Percentiles rank a stretch among this genome's conserved stretches.
These are phyloP conservation scores for Uria aalge DNA, from an alignment of 2,113 vertebrate species.

Conservation along the genomic window DNA sequence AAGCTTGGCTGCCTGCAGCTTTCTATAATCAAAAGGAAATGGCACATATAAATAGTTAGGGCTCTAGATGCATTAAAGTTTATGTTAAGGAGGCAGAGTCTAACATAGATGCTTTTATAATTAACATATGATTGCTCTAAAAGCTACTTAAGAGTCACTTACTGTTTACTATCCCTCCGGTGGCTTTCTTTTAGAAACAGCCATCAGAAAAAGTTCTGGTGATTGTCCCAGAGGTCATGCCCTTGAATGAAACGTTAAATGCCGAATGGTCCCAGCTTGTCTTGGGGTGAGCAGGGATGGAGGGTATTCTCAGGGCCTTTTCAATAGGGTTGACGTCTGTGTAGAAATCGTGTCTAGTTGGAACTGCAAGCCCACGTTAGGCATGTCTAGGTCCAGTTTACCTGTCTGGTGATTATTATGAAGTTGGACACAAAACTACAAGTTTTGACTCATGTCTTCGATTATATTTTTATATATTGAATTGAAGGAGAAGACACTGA, in stretches of 20 bases:
- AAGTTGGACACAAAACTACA: not conserved
- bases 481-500: not conserved
- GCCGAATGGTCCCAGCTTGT: not conserved
- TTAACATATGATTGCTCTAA: conserved; percentile 27
- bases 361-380: accelerated
- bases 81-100: not conserved
- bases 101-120: not conserved
- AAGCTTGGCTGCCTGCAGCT: not conserved
- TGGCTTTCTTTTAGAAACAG: not conserved
- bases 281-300: accelerated
- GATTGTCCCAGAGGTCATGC: not conserved
- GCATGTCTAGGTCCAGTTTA: not conserved
- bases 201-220: not conserved
- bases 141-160: conserved; percentile 7
- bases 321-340: not conserved
- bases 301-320: accelerated
- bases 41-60: not conserved
- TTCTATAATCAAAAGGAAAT: not conserved
- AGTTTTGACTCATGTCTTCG: not conserved
- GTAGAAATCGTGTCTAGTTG: not conserved
- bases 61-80: not conserved
- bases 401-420: too few relatives aligned
- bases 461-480: not conserved
- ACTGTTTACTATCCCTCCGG: not conserved
- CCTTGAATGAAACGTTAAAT: not conserved